phyloP scores from a whole-genome alignment of 2,888 invertebrate genomes.

The Scaptomyza flava region DNA sequence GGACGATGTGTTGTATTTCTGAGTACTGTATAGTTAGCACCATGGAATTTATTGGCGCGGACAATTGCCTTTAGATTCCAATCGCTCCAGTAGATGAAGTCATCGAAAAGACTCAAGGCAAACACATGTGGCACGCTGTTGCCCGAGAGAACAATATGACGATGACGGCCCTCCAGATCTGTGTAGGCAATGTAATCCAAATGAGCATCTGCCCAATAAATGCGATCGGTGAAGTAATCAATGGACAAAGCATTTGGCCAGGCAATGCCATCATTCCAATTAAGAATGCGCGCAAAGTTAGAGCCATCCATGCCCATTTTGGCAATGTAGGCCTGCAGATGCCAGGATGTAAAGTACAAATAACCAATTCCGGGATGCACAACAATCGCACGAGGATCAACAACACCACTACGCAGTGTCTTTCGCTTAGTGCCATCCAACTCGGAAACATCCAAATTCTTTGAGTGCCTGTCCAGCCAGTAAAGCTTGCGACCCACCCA shows the following conservation, averaged over 20 bases:
- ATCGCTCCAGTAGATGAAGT: conserved; percentile 97
- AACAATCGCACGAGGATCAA: conserved; percentile 96
- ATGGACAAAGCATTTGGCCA: conserved; percentile 99
- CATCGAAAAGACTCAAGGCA: conserved; percentile 96
- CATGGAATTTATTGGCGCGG: conserved; percentile 96
- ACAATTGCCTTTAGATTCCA: conserved; percentile 98
- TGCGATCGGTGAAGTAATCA: conserved; percentile 96
- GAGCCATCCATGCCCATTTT: conserved; percentile 99
- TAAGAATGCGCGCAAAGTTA: conserved; percentile 93
- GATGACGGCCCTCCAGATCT: conserved; percentile 95
- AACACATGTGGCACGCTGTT: conserved; percentile 96
- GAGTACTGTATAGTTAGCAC: conserved; percentile 89
- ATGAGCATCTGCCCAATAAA: conserved; percentile 99
- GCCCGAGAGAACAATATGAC: conserved; percentile 92
- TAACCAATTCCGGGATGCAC: conserved; percentile 97
- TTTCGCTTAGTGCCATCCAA: conserved; percentile 95
- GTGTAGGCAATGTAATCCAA: conserved; percentile 98
- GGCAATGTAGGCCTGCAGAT: conserved; percentile 97
- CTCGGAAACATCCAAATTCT: conserved; percentile 97
- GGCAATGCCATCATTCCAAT: conserved; percentile 96
- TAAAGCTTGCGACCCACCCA: conserved; percentile 98
- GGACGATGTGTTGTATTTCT: conserved; percentile 97
- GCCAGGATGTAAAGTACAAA: conserved; percentile 98
- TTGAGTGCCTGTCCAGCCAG: conserved; percentile 97
- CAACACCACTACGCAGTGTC: conserved; percentile 94